Evolutionary conservation across 2,113 vertebrate genomes (phyloP).

Genomic region (Heteronetta atricapilla): DNA sequence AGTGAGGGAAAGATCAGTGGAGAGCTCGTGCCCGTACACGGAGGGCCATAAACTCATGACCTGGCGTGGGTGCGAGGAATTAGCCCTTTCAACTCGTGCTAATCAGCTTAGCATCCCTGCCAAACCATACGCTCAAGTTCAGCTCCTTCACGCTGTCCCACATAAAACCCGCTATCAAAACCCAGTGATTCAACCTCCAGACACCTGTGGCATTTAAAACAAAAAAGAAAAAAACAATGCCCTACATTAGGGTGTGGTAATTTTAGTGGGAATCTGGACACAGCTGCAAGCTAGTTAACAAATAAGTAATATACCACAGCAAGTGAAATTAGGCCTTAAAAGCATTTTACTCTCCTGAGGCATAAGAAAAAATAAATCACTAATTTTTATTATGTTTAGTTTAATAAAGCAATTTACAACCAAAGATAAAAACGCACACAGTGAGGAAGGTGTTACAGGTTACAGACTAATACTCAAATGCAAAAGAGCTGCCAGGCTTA

Average conservation of each 20-base stretch:
- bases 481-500: background rate
- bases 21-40: background rate
- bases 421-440: background rate
- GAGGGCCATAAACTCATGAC: conserved; percentile 6
- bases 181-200: background rate
- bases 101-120: background rate
- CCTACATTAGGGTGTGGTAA: background rate
- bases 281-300: background rate
- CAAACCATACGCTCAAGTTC: background rate
- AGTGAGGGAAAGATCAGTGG: background rate
- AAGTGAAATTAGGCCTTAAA: background rate
- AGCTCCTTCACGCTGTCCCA: background rate
- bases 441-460: background rate
- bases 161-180: background rate
- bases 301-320: background rate
- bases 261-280: background rate
- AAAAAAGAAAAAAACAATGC: background rate
- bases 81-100: background rate
- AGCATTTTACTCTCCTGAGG: background rate
- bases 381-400: background rate
- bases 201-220: background rate
- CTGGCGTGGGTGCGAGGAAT: background rate
- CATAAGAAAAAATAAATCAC: background rate
- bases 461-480: background rate
- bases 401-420: background rate